Evolutionary conservation across 1,140 invertebrate species (phyloP).

Genomic region (Drosophila pectinifera): DNA sequence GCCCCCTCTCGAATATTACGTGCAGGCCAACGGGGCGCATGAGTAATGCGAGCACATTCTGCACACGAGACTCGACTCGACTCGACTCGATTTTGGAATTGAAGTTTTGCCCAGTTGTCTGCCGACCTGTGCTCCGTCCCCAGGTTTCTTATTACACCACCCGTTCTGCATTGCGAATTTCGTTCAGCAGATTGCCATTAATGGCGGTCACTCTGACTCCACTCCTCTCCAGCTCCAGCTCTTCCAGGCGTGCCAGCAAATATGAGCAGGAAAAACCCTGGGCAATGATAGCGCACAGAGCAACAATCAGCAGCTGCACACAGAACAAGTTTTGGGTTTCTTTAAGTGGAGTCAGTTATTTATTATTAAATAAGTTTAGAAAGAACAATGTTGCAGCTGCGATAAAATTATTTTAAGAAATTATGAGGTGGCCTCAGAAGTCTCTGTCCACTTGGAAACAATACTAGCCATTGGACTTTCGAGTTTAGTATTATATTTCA

Average conservation of each 20-base stretch:
- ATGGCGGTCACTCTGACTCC: constrained; percentile 42
- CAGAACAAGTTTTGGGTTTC: constrained; percentile 2
- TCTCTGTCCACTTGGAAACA: background rate
- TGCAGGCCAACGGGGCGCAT: constrained; percentile 61
- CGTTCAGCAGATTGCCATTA: constrained; percentile 47
- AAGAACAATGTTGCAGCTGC: too few relatives aligned
- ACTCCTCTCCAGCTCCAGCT: constrained; percentile 7
- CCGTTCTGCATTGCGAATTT: constrained; percentile 19
- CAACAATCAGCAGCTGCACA: constrained; percentile 10
- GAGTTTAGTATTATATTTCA: too few relatives aligned
- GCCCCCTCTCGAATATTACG: constrained; percentile 41
- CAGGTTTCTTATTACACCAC: constrained; percentile 36
- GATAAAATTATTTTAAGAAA: background rate
- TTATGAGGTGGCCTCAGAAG: background rate
- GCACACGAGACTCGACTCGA: constrained; percentile 32
- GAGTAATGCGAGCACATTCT: constrained; percentile 60
- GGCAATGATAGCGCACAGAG: constrained; percentile 54
- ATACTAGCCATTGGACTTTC: too few relatives aligned
- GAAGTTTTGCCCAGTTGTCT: constrained; percentile 36
- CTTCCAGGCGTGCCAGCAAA: constrained; percentile 57
- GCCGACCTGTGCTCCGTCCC: background rate
- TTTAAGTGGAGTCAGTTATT: background rate
- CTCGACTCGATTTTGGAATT: constrained; percentile 35
- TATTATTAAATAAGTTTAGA: background rate
- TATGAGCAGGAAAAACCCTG: constrained; percentile 71